phyloP scores from a whole-genome alignment of 2,888 invertebrate species.

The Coenonympha glycerion region DNA sequence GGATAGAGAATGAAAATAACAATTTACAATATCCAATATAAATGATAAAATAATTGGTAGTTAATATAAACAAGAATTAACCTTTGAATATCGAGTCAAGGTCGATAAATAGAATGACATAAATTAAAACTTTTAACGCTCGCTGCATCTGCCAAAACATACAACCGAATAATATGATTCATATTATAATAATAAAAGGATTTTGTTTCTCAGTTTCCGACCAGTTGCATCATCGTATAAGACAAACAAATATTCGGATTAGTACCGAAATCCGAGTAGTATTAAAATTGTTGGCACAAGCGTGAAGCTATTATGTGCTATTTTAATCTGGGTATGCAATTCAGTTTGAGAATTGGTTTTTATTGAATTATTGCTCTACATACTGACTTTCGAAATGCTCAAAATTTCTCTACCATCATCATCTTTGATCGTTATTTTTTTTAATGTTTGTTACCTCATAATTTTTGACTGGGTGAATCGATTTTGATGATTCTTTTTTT shows the following conservation, averaged over 20 bases:
- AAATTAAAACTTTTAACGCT: neutral
- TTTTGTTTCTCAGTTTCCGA: neutral
- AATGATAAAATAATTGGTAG: neutral
- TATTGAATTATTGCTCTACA: neutral
- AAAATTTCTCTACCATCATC: neutral
- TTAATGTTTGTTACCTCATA: too few species aligned
- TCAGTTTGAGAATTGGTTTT: neutral
- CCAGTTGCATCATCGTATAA: neutral
- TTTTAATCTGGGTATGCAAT: neutral
- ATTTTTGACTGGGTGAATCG: too few species aligned
- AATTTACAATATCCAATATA: too few species aligned
- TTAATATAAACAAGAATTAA: neutral
- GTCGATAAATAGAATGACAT: neutral
- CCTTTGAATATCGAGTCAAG: conserved; percentile 3
- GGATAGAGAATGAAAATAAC: too few species aligned
- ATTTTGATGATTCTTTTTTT: too few species aligned
- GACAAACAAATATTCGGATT: neutral
- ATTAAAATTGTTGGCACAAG: neutral
- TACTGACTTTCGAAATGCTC: neutral
- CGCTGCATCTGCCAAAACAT: neutral
- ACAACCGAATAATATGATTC: neutral
- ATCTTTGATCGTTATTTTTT: too few species aligned
- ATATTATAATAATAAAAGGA: neutral
- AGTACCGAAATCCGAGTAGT: neutral
- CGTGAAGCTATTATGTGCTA: neutral